Evolutionary conservation across 2,888 invertebrate species (phyloP).

Genomic region (Pseudanteris insignis): DNA sequence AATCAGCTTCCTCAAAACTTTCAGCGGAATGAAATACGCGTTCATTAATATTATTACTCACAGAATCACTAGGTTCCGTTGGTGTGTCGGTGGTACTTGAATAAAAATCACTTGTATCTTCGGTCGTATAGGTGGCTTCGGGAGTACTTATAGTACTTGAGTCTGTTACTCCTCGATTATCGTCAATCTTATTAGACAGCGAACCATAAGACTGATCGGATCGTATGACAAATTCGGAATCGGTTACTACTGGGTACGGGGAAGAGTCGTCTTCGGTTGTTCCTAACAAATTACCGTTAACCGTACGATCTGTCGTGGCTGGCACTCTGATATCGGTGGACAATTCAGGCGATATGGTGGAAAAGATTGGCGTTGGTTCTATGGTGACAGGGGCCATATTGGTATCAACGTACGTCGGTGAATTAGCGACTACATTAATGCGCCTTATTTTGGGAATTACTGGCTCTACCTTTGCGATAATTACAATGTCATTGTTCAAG

Average conservation of each 20-base stretch:
- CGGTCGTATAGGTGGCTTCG: background rate
- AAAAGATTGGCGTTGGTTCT: slow-evolving; percentile 35
- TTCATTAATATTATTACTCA: slow-evolving; percentile 16
- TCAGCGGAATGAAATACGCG: background rate
- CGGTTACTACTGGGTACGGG: slow-evolving; percentile 14
- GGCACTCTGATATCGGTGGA: slow-evolving; percentile 13
- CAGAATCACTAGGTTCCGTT: slow-evolving; percentile 8
- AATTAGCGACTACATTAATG: slow-evolving; percentile 50
- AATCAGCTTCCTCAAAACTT: no score
- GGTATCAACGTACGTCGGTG: no score
- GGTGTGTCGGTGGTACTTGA: slow-evolving; percentile 6
- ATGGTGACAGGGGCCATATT: slow-evolving; percentile 50
- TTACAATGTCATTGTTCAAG: slow-evolving; percentile 63
- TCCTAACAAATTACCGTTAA: slow-evolving; percentile 10
- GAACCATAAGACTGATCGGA: slow-evolving; percentile 11
- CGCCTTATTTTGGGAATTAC: slow-evolving; percentile 50
- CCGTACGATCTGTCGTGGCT: slow-evolving; percentile 10
- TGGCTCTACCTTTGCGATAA: slow-evolving; percentile 48
- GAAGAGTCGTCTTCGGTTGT: slow-evolving; percentile 9
- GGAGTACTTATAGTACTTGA: background rate
- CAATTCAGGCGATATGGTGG: slow-evolving; percentile 13
- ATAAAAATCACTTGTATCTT: background rate
- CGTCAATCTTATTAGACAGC: slow-evolving; percentile 17
- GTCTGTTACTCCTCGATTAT: background rate
- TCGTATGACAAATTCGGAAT: slow-evolving; percentile 5